These are phyloP conservation scores for Halcyon leucocephala DNA, from an alignment of 2,797 vertebrate genomes.

Conservation along the genomic window DNA sequence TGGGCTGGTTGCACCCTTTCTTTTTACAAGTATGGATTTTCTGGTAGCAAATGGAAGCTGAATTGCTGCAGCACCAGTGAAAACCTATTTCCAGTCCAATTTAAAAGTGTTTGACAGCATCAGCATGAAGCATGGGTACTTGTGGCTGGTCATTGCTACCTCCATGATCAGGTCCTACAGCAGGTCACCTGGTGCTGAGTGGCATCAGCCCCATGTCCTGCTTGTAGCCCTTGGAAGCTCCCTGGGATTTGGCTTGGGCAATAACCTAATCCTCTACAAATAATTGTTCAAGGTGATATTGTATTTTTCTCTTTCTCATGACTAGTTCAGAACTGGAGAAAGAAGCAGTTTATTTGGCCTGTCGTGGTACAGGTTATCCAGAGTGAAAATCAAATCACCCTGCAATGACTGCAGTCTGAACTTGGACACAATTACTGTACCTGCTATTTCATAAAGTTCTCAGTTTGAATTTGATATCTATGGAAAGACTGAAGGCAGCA, in stretches of 20 bases:
- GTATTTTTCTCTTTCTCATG: not conserved
- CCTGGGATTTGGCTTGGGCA: not conserved
- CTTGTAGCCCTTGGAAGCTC: not conserved
- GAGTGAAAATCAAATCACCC: not conserved
- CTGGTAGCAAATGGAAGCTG: not conserved
- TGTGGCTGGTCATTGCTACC: not conserved
- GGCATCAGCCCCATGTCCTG: not conserved
- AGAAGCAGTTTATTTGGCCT: not conserved
- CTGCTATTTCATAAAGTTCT: not conserved
- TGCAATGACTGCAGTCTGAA: not conserved
- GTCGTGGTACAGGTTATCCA: not conserved
- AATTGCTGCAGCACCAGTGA: not conserved
- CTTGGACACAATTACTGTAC: not conserved
- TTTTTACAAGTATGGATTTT: not conserved
- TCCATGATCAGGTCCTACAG: not conserved
- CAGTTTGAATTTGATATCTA: not conserved
- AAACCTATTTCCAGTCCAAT: not conserved
- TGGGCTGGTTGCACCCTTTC: not conserved
- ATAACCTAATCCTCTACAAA: not conserved
- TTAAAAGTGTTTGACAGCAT: not conserved
- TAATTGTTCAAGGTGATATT: not conserved
- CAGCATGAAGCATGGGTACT: accelerated
- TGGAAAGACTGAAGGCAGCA: not conserved
- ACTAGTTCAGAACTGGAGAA: not conserved
- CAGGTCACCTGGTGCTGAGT: not conserved